Percentiles rank a stretch among this genome's conserved stretches.
phyloP scores from a whole-genome alignment of 2,888 invertebrate genomes.

The Leptarthrus brevirostris region DNA sequence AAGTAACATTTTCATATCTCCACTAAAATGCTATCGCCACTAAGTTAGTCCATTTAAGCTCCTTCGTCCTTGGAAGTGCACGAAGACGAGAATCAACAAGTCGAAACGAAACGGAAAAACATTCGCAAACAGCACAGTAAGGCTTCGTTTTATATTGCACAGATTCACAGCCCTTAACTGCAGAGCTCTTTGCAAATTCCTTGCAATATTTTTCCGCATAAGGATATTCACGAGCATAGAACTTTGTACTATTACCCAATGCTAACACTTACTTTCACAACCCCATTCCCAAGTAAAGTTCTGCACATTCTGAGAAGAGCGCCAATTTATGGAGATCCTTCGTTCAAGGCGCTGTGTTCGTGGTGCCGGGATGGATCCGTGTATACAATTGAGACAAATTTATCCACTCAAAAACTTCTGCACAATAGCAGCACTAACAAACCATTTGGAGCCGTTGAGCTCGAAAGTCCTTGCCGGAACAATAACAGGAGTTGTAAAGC shows the following conservation, averaged over 20 bases:
- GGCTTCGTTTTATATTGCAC: background rate
- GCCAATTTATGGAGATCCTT: constrained; percentile 36
- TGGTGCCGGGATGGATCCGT: background rate
- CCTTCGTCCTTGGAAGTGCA: background rate
- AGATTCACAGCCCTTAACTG: background rate
- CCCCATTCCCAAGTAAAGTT: background rate
- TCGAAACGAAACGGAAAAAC: background rate
- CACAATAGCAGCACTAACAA: constrained; percentile 42
- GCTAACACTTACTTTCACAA: constrained; percentile 30
- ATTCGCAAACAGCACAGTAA: background rate
- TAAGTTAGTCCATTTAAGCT: no score
- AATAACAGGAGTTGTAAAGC: background rate
- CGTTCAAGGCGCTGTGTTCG: background rate
- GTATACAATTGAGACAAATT: constrained; percentile 38
- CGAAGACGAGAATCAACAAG: background rate
- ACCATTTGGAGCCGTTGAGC: constrained; percentile 10
- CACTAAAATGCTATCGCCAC: no score
- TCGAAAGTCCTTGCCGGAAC: constrained; percentile 23
- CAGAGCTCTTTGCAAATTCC: background rate
- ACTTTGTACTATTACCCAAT: background rate
- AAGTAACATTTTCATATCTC: no score
- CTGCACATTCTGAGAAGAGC: background rate
- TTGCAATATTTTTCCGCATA: background rate
- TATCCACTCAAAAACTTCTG: constrained; percentile 33
- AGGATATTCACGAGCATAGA: background rate